Percentiles rank a stretch among this genome's conserved stretches.
These are phyloP conservation scores for Anolis carolinensis DNA, from an alignment of 2,113 vertebrate species.

Conservation along the genomic window DNA sequence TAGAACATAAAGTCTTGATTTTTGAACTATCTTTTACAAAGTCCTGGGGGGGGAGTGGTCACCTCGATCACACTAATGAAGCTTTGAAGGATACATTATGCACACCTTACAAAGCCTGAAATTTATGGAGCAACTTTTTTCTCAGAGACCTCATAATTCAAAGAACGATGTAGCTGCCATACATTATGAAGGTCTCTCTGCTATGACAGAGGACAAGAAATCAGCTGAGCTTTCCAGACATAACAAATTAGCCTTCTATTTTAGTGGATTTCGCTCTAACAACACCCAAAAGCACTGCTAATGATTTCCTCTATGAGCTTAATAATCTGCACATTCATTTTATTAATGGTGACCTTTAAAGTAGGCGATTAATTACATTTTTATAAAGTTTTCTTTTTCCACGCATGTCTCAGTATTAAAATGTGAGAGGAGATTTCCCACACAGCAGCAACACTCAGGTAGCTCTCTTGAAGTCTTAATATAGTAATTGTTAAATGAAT, in stretches of 20 bases:
- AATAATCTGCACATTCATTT: constrained; percentile 57
- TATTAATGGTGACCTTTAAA: constrained; percentile 59
- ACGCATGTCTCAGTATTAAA: constrained; percentile 9
- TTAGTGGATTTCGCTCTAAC: constrained; percentile 41
- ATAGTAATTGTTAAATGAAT: constrained; percentile 7
- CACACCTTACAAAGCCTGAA: constrained; percentile 26
- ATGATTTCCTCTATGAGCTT: constrained; percentile 49
- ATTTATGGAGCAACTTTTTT: constrained; percentile 59
- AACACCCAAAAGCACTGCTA: constrained; percentile 36
- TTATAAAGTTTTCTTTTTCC: constrained; percentile 30
- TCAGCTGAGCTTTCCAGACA: constrained; percentile 19
- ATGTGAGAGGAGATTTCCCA: neutral
- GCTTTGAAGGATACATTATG: constrained; percentile 25
- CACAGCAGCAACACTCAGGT: constrained; percentile 3
- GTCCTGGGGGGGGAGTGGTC: too few relatives aligned
- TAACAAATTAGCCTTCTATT: constrained; percentile 20
- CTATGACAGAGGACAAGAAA: neutral
- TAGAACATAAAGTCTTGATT: too few relatives aligned
- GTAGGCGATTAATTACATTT: constrained; percentile 47
- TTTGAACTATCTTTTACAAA: too few relatives aligned
- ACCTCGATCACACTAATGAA: too few relatives aligned
- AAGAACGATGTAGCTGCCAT: constrained; percentile 21
- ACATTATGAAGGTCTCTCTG: constrained; percentile 53
- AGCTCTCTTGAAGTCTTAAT: constrained; percentile 9
- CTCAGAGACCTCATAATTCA: constrained; percentile 48